Percentiles rank a stretch among this genome's conserved stretches.
phyloP scores from a whole-genome alignment of 2,797 vertebrate species.

The Bradypus variegatus region DNA sequence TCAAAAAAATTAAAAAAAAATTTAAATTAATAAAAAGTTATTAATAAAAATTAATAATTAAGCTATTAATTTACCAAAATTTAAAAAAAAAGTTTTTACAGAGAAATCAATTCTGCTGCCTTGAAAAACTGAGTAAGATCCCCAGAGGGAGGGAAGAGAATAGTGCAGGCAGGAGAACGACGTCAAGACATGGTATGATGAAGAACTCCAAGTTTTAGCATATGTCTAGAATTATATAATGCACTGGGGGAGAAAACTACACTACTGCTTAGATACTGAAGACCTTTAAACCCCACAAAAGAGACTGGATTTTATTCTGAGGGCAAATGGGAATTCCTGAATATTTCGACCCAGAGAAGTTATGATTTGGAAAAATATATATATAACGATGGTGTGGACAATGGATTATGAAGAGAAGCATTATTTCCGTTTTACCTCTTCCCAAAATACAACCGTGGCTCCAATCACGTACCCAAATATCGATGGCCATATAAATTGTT shows the following conservation, averaged over 20 bases:
- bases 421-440: neutral
- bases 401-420: neutral
- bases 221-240: neutral
- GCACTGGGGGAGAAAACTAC: neutral
- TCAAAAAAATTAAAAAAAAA: no score
- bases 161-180: neutral
- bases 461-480: neutral
- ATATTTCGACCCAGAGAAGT: neutral
- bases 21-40: no score
- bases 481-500: fast-evolving
- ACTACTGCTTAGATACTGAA: neutral
- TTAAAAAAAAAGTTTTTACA: neutral
- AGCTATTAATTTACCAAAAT: no score
- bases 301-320: neutral
- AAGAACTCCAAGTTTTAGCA: neutral
- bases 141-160: no score
- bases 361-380: neutral
- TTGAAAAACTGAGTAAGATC: neutral
- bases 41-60: no score
- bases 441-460: neutral
- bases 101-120: neutral
- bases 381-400: neutral
- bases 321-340: neutral
- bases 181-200: no score
- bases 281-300: neutral